Evolutionary conservation across 2,888 invertebrate genomes (phyloP).

Genomic region (Cataglyphis rosenhaueri): DNA sequence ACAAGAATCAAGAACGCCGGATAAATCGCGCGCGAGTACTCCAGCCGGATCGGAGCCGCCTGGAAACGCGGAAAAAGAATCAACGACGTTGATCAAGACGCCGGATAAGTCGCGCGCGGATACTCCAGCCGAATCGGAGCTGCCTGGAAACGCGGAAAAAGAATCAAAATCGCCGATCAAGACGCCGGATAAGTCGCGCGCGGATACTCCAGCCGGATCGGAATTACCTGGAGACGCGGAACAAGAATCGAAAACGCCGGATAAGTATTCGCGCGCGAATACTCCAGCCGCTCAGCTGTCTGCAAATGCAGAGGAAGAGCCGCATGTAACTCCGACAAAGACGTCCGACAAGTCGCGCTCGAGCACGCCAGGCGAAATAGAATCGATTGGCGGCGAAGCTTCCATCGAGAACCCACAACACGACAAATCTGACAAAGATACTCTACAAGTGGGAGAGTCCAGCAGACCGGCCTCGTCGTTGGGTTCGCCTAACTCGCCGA

Average conservation of each 20-base stretch:
- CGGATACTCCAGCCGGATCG: constrained; percentile 1
- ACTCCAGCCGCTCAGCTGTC: neutral
- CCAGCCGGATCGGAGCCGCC: neutral
- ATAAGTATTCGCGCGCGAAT: constrained; percentile 14
- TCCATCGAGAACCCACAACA: constrained; percentile 11
- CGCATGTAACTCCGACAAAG: neutral
- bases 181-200: constrained; percentile 30
- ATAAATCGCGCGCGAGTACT: constrained; percentile 19
- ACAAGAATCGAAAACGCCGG: constrained; percentile 18
- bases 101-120: neutral
- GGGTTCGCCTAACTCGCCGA: neutral
- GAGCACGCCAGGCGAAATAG: neutral
- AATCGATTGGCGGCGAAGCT: neutral
- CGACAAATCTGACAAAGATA: constrained; percentile 16
- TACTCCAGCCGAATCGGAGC: too few species aligned
- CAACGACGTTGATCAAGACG: too few species aligned
- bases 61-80: too few species aligned
- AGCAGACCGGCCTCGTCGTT: neutral
- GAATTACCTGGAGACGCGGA: neutral
- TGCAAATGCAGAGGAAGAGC: constrained; percentile 17
- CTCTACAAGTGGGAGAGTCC: neutral
- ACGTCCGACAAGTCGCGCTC: constrained; percentile 31
- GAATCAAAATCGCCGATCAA: neutral
- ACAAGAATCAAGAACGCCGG: constrained; percentile 22
- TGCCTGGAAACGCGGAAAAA: too few species aligned